Percentiles rank a stretch among this genome's conserved stretches.
Evolutionary conservation across 1,140 invertebrate species (phyloP).

Genomic region (Drosophila ironensis): DNA sequence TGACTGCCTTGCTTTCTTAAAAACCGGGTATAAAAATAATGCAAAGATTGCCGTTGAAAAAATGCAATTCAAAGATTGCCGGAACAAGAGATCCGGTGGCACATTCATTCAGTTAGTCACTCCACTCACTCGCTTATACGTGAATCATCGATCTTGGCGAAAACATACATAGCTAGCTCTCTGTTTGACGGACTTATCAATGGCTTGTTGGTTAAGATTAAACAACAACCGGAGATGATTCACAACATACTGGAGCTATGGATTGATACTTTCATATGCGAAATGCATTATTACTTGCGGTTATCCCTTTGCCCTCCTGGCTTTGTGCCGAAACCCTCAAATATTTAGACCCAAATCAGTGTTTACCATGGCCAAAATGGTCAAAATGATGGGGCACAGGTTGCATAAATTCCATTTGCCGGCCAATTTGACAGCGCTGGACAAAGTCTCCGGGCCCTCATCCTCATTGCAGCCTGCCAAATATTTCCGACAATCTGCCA

Average conservation of each 20-base stretch:
- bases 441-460: background rate
- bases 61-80: constrained; percentile 1
- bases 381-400: too few species aligned
- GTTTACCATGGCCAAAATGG: too few species aligned
- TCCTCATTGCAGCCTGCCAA: background rate
- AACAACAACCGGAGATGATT: background rate
- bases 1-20: too few species aligned
- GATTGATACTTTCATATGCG: too few species aligned
- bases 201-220: constrained; percentile 1
- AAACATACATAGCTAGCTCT: background rate
- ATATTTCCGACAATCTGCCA: constrained; percentile 4
- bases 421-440: constrained; percentile 36
- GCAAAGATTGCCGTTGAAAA: background rate
- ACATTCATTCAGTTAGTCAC: constrained; percentile 1
- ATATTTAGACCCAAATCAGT: constrained; percentile 1
- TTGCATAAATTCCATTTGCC: constrained; percentile 6
- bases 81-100: background rate
- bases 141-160: constrained; percentile 5
- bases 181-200: background rate
- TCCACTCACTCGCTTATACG: constrained; percentile 9
- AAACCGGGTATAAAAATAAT: background rate
- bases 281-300: too few species aligned
- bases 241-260: background rate
- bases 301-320: background rate
- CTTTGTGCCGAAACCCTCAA: background rate